Evolutionary conservation across 2,797 vertebrate genomes (phyloP).

Genomic region (Amblyopsis hoosieri): DNA sequence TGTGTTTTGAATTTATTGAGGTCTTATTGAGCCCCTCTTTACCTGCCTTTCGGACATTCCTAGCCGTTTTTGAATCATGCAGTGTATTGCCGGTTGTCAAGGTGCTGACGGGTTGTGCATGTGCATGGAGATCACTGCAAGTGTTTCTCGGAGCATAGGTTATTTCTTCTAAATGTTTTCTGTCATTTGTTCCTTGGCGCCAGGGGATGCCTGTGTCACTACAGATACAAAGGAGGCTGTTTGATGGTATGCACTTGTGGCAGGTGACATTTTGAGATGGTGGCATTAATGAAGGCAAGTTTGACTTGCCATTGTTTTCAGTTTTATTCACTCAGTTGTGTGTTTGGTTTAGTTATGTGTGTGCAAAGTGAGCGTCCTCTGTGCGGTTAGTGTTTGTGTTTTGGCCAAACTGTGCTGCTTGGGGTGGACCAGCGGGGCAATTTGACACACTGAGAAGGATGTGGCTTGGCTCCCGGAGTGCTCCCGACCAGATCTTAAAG

Average conservation of each 20-base stretch:
- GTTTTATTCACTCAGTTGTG: too few species aligned
- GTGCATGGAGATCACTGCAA: not conserved
- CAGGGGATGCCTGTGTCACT: not conserved
- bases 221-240: not conserved
- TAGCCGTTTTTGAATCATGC: not conserved
- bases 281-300: not conserved
- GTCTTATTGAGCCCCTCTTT: not conserved
- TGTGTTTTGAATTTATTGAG: not conserved
- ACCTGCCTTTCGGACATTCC: not conserved
- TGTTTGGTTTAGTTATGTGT: too few species aligned
- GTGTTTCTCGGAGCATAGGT: not conserved
- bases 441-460: constrained; percentile 49
- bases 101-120: not conserved
- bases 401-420: constrained; percentile 6
- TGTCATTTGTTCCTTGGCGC: not conserved
- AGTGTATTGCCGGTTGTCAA: not conserved
- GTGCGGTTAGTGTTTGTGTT: not conserved
- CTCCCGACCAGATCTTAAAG: constrained; percentile 72
- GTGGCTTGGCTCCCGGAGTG: constrained; percentile 30
- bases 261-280: not conserved
- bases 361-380: not conserved
- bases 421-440: constrained; percentile 44
- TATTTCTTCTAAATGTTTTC: not conserved
- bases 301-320: too few species aligned
- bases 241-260: not conserved